Evolutionary conservation across 2,113 vertebrate genomes (phyloP).

Genomic region (Ovibos moschatus): DNA sequence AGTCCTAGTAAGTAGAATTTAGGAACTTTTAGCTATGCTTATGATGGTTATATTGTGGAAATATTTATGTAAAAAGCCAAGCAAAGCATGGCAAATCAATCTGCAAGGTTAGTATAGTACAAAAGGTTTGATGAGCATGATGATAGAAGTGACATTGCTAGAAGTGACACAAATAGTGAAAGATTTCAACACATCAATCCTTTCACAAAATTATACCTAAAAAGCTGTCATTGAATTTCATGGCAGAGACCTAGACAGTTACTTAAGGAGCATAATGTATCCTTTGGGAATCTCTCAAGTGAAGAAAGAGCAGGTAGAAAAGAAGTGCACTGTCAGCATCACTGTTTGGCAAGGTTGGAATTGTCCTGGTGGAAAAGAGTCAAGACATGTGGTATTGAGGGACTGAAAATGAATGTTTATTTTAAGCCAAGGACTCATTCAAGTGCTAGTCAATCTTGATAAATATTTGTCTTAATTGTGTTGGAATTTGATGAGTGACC

Average conservation of each 20-base stretch:
- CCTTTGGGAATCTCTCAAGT: slow-evolving; percentile 23
- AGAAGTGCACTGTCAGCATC: not conserved
- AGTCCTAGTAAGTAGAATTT: not conserved
- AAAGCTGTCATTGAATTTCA: not conserved
- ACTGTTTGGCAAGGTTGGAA: not conserved
- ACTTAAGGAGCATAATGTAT: not conserved
- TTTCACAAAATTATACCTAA: slow-evolving; percentile 4
- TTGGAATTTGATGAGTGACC: not conserved
- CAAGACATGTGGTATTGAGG: not conserved
- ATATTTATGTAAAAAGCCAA: not conserved
- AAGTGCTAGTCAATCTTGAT: not conserved
- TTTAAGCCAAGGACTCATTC: not conserved
- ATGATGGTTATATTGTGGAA: not conserved
- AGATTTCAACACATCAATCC: not conserved
- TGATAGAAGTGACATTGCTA: not conserved
- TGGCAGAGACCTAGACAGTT: not conserved
- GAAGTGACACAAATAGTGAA: not conserved
- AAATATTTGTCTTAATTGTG: not conserved
- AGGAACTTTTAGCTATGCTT: not conserved
- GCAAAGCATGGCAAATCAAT: not conserved
- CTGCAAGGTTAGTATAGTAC: not conserved
- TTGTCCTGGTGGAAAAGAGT: not conserved
- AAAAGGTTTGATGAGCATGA: not conserved
- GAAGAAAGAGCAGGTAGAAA: not conserved
- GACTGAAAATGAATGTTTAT: not conserved